Conservation (phyloP, 2,797 vertebrate genomes). For the Atherinosoma microstoma region DNA sequence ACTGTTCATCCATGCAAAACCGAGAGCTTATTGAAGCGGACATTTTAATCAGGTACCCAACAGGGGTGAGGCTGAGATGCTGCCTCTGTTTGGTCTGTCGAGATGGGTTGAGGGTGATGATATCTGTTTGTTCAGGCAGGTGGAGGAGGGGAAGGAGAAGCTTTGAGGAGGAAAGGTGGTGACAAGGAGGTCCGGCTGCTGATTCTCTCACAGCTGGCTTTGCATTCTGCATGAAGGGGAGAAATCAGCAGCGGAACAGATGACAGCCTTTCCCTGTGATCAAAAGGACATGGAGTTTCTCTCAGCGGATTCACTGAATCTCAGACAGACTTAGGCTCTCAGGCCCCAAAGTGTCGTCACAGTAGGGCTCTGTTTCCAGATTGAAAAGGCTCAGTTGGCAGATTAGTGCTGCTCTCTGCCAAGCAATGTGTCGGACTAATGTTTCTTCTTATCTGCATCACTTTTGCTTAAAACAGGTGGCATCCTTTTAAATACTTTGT, state of each 20-base stretch:
- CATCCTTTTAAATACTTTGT: neutral
- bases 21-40: constrained; percentile 63
- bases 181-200: constrained; percentile 45
- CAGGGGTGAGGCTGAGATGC: constrained; percentile 63
- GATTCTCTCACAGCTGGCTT: constrained; percentile 62
- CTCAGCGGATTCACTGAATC: constrained; percentile 33
- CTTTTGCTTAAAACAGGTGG: constrained; percentile 20
- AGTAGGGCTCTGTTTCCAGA: constrained; percentile 47
- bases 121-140: constrained; percentile 30
- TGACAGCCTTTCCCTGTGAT: constrained; percentile 65
- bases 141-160: constrained; percentile 38
- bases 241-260: constrained; percentile 50
- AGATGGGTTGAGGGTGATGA: constrained; percentile 43
- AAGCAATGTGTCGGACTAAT: constrained; percentile 24
- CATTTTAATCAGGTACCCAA: constrained; percentile 75
- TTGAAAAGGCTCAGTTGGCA: constrained; percentile 33
- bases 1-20: constrained; percentile 57
- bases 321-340: constrained; percentile 45
- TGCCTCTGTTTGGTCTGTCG: constrained; percentile 55
- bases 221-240: constrained; percentile 62
- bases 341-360: constrained; percentile 27
- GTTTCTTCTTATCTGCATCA: constrained; percentile 22
- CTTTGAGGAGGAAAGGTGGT: constrained; percentile 39
- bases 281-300: constrained; percentile 57
- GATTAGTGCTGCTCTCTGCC: constrained; percentile 13